These are phyloP conservation scores for Camponotus fellah DNA, from an alignment of 2,888 invertebrate genomes.

Conservation along the genomic window DNA sequence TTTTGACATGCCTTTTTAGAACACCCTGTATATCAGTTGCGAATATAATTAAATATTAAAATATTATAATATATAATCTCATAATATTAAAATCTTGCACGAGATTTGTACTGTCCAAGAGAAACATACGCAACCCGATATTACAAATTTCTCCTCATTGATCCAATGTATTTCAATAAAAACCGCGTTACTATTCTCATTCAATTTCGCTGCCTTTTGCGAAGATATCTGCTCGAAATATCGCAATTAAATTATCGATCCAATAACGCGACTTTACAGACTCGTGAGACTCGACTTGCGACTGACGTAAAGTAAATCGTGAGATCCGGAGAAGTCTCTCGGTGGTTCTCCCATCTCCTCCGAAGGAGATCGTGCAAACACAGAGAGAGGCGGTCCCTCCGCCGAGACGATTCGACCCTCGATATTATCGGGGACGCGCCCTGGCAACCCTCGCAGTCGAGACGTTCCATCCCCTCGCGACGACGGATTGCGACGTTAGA, in stretches of 20 bases:
- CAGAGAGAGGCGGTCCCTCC: constrained; percentile 52
- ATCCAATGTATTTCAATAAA: not conserved
- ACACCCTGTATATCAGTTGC: constrained; percentile 1
- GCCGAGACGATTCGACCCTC: constrained; percentile 60
- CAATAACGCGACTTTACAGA: constrained; percentile 49
- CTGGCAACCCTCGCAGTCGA: constrained; percentile 55
- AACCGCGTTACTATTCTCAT: not conserved
- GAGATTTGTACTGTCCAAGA: not conserved
- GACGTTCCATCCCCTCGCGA: constrained; percentile 50
- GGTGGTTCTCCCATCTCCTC: constrained; percentile 6
- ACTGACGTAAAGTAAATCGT: constrained; percentile 42
- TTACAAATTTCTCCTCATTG: not conserved
- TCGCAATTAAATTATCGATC: constrained; percentile 62
- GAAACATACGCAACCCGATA: not conserved
- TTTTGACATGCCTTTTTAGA: no score
- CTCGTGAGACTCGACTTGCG: constrained; percentile 12
- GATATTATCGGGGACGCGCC: constrained; percentile 58
- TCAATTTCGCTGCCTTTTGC: not conserved
- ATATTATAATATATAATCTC: no score
- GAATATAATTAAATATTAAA: constrained; percentile 34
- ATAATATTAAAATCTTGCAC: constrained; percentile 6
- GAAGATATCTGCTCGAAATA: not conserved
- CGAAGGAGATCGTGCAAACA: constrained; percentile 49
- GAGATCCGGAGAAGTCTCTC: constrained; percentile 18
- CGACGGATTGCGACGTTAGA: constrained; percentile 49